These are phyloP conservation scores for Drosophila bocki DNA, from an alignment of 1,140 invertebrate species.

Conservation along the genomic window DNA sequence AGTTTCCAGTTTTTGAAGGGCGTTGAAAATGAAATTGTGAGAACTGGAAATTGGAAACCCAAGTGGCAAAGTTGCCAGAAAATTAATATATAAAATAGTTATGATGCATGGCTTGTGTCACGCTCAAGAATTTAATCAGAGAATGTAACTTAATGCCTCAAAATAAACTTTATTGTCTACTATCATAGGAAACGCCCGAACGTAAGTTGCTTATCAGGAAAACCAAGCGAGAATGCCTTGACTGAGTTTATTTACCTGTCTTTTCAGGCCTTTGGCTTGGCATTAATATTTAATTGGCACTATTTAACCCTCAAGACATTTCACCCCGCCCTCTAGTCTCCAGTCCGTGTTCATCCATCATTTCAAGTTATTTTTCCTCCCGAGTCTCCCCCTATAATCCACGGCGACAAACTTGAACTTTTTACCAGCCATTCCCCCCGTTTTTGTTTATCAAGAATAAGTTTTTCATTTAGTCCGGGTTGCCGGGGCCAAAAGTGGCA, in stretches of 20 bases:
- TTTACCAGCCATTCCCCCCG: slow-evolving; percentile 3
- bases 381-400: slow-evolving; percentile 20
- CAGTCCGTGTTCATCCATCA: slow-evolving; percentile 25
- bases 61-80: neutral
- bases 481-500: slow-evolving; percentile 42
- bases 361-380: slow-evolving; percentile 14
- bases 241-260: slow-evolving; percentile 7
- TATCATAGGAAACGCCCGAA: slow-evolving; percentile 3
- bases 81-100: neutral
- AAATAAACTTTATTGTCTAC: neutral
- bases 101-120: neutral
- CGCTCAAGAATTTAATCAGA: slow-evolving; percentile 7
- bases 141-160: neutral
- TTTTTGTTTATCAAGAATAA: slow-evolving; percentile 35
- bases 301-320: slow-evolving; percentile 21
- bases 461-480: slow-evolving; percentile 42
- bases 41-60: neutral
- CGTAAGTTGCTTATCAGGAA: slow-evolving; percentile 17
- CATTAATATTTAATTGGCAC: slow-evolving; percentile 45
- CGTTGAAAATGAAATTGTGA: slow-evolving; percentile 41
- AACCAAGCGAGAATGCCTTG: neutral
- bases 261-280: slow-evolving; percentile 1
- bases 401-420: slow-evolving; percentile 43
- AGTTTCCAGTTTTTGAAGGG: slow-evolving; percentile 30
- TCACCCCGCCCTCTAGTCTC: neutral